Base-by-base conservation (phyloP, 2,888 invertebrate species). In the Physocephala rufipes region DNA sequence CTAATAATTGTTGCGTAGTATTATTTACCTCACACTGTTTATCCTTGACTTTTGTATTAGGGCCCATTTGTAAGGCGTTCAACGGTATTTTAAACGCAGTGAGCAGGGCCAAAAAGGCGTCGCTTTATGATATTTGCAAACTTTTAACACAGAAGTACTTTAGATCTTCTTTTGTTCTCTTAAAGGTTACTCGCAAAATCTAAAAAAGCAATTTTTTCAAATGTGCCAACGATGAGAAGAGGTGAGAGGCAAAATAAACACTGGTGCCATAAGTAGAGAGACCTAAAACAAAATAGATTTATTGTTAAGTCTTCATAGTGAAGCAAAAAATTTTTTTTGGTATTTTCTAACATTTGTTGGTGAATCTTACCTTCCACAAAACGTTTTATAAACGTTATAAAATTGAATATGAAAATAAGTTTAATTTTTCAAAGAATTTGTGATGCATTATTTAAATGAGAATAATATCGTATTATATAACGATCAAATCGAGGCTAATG, bases 1-100 rank as follows among this genome's bases (percentile, higher is more conserved):
- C 83, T 72, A 83, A 75, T 62, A 82, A 75, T 71, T 81, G 79
- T 3, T 79, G 80, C n/a, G 82, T 81, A 21, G 80, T 79, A 36
- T n/a, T n/a, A 19, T 78, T 80, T 67, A 78, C 80, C 74, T 82
- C 80, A 53, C 76, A 77, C 61, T 72, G 55, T 47, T 67, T 71
- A 26, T 67, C 67, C 43, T 68, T 68, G 4, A 64, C 53, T 12
- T 43, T 66, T 62, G 21, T 45, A 62, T 70, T 66, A 45, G 78
- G 78, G 73, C 78, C 77, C 77, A 78, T 78, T 76, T 76, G 77
- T 71, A 9, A 58, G 43, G n/a, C 36, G 30, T 26, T 21, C 7
- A 26, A 16, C 12, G 13, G 59, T n/a, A 9, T 36, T 7, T 36
- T 36, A 7, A n/a, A n/a, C 13, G 58, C n/a, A 19, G 53, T 55